A percentile compares a stretch with the other conserved stretches of the same genome.
These are phyloP conservation scores for Sycophila texana DNA, from an alignment of 2,888 invertebrate species.

Conservation along the genomic window DNA sequence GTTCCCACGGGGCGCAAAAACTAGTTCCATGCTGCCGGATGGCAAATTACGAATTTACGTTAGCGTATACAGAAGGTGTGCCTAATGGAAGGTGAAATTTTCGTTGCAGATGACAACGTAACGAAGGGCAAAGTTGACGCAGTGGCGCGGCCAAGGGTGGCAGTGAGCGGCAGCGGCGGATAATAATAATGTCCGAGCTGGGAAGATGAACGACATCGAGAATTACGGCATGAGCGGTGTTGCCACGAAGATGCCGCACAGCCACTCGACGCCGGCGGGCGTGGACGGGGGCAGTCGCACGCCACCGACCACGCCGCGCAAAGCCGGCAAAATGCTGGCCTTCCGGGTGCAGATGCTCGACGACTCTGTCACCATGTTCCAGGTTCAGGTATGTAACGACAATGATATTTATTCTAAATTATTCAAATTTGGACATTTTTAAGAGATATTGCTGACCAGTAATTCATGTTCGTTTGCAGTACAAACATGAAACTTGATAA, in stretches of 20 bases:
- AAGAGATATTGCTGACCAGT: no score
- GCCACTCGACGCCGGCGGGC: constrained; percentile 89
- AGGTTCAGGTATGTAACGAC: constrained; percentile 86
- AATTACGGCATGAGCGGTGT: constrained; percentile 71
- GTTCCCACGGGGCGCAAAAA: no score
- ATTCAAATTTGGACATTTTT: no score
- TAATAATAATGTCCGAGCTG: constrained; percentile 16
- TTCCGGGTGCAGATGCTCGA: constrained; percentile 93
- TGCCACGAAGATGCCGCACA: constrained; percentile 87
- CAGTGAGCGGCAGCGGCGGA: background rate
- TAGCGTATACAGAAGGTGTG: no score
- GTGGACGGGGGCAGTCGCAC: constrained; percentile 87
- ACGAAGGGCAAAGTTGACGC: constrained; percentile 5
- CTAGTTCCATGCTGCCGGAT: no score
- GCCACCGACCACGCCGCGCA: constrained; percentile 87
- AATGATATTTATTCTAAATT: no score
- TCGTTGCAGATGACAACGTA: constrained; percentile 46
- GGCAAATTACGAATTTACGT: no score
- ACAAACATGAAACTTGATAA: no score
- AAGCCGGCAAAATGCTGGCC: constrained; percentile 92
- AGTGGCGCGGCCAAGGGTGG: background rate
- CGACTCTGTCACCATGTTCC: constrained; percentile 92
- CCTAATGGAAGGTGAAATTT: background rate
- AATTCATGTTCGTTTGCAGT: no score
- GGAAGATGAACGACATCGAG: constrained; percentile 59